phyloP scores from a whole-genome alignment of 2,888 invertebrate genomes.

The Melanostoma mellinum region DNA sequence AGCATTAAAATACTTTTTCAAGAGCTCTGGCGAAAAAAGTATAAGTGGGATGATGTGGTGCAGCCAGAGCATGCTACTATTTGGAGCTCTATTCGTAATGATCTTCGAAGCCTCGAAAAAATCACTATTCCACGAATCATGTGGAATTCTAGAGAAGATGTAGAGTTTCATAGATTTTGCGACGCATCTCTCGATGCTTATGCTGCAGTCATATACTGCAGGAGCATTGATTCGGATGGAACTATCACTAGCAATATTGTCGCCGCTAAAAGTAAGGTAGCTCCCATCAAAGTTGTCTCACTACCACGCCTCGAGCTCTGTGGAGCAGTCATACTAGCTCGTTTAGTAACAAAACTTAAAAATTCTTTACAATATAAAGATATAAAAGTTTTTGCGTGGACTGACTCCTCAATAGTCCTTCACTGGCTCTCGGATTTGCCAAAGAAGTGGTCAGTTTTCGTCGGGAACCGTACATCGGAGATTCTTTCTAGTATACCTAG shows the following conservation, averaged over 20 bases:
- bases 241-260: no score
- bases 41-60: constrained; percentile 12
- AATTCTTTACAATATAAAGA: not conserved
- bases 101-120: not conserved
- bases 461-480: constrained; percentile 16
- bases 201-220: no score
- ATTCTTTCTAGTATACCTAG: constrained; percentile 31
- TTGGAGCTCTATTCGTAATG: constrained; percentile 2
- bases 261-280: not conserved
- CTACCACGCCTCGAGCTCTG: not conserved
- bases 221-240: no score
- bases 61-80: not conserved
- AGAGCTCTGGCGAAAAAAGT: not conserved
- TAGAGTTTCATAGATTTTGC: no score
- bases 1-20: not conserved
- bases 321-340: not conserved
- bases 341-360: no score
- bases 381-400: constrained; percentile 1
- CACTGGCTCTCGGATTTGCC: no score
- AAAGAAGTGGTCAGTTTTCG: no score
- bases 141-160: no score
- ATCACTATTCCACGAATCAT: not conserved
- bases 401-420: not conserved
- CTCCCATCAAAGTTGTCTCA: not conserved
- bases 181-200: no score